These are phyloP conservation scores for Halcyon chelicuti DNA, from an alignment of 2,797 vertebrate species.

Conservation along the genomic window DNA sequence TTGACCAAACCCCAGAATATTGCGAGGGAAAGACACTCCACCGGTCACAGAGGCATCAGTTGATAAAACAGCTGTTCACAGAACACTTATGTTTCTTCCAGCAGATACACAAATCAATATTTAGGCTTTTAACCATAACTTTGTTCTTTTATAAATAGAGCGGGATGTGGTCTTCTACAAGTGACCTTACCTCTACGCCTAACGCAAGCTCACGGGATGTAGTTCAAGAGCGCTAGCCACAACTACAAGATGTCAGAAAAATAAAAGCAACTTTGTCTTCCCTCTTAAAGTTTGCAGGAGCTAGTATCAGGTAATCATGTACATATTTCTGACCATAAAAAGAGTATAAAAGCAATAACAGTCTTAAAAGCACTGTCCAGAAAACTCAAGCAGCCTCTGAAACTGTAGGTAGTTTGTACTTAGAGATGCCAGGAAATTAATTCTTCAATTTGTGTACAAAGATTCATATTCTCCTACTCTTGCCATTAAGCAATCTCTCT, in stretches of 20 bases:
- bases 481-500: slow-evolving; percentile 44
- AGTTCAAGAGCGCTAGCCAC: not conserved
- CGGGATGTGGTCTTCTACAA: not conserved
- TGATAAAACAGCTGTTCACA: not conserved
- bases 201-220: not conserved
- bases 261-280: not conserved
- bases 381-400: slow-evolving; percentile 7
- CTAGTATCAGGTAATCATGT: not conserved
- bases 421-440: slow-evolving; percentile 49
- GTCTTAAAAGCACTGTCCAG: slow-evolving; percentile 15
- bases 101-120: not conserved
- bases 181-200: not conserved
- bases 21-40: not conserved
- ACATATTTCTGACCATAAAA: not conserved
- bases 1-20: not conserved
- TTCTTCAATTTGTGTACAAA: slow-evolving; percentile 18
- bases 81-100: not conserved
- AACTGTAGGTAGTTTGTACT: slow-evolving; percentile 22
- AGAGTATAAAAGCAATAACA: slow-evolving; percentile 3
- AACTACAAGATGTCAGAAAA: not conserved
- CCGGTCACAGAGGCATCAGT: not conserved
- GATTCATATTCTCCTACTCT: slow-evolving; percentile 25
- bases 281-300: not conserved
- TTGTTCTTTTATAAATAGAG: not conserved
- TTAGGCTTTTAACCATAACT: not conserved